These are phyloP conservation scores for Clavelina lepadiformis DNA, from an alignment of 23 tunicate genomes.

Conservation along the genomic window DNA sequence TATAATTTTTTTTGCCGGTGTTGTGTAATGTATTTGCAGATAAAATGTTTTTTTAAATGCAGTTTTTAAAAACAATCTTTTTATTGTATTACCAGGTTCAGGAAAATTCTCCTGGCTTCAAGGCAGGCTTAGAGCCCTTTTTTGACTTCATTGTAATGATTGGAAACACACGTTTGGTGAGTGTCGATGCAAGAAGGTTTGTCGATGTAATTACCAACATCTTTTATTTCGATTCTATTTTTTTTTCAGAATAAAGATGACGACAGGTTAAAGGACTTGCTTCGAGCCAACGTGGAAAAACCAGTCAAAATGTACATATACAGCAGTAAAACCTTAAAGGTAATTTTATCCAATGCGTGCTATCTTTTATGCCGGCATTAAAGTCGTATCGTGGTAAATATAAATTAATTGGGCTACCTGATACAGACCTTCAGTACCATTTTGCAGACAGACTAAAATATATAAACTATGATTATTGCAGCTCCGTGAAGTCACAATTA, in stretches of 20 bases:
- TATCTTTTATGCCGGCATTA: neutral
- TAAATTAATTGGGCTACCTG: neutral
- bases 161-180: constrained; percentile 82
- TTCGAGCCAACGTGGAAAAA: constrained; percentile 96
- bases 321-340: constrained; percentile 88
- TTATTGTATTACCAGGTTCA: constrained; percentile 34
- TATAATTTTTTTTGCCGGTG: too few species aligned
- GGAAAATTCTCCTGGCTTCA: constrained; percentile 96
- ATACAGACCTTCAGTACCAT: neutral
- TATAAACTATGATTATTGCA: constrained; percentile 1
- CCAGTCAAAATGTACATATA: constrained; percentile 85
- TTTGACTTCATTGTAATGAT: constrained; percentile 99
- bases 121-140: constrained; percentile 98
- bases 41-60: too few species aligned
- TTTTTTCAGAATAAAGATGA: constrained; percentile 81
- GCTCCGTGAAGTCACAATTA: constrained; percentile 84
- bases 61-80: too few species aligned
- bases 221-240: neutral
- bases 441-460: neutral
- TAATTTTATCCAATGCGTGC: constrained; percentile 6
- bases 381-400: neutral
- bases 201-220: neutral
- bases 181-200: neutral
- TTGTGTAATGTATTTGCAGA: too few species aligned
- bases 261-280: constrained; percentile 88